A percentile compares a stretch with the other conserved stretches of the same genome.
Evolutionary conservation across 2,797 vertebrate species (phyloP).

Genomic region (Crypturellus tataupa): DNA sequence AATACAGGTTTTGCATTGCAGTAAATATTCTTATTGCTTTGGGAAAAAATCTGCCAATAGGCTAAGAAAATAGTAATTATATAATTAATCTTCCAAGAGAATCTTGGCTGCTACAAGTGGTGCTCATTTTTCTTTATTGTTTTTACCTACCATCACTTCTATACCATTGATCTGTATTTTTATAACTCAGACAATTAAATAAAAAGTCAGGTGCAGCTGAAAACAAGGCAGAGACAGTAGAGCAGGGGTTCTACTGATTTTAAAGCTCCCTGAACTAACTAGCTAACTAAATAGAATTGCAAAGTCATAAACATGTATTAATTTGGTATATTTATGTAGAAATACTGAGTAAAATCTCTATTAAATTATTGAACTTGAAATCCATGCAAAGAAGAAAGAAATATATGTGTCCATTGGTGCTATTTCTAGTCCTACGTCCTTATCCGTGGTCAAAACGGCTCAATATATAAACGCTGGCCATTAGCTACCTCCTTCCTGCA

Average conservation of each 20-base stretch:
- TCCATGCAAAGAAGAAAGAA: not conserved
- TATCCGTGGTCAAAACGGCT: not conserved
- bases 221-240: rapidly evolving
- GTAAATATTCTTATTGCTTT: not conserved
- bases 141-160: not conserved
- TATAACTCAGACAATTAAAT: not conserved
- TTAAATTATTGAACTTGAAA: not conserved
- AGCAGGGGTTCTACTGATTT: not conserved
- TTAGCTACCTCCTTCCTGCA: not conserved
- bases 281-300: not conserved
- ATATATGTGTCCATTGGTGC: rapidly evolving
- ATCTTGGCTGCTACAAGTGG: not conserved
- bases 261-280: not conserved
- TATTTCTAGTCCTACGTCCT: not conserved
- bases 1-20: not conserved
- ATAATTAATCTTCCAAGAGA: not conserved
- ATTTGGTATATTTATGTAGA: rapidly evolving
- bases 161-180: not conserved
- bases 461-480: rapidly evolving
- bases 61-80: not conserved
- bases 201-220: not conserved
- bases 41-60: not conserved
- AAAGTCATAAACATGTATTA: not conserved
- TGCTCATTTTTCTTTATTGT: not conserved
- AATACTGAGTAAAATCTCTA: not conserved